Conservation (phyloP, 2,797 vertebrate species). For the Pitangus sulphuratus region DNA sequence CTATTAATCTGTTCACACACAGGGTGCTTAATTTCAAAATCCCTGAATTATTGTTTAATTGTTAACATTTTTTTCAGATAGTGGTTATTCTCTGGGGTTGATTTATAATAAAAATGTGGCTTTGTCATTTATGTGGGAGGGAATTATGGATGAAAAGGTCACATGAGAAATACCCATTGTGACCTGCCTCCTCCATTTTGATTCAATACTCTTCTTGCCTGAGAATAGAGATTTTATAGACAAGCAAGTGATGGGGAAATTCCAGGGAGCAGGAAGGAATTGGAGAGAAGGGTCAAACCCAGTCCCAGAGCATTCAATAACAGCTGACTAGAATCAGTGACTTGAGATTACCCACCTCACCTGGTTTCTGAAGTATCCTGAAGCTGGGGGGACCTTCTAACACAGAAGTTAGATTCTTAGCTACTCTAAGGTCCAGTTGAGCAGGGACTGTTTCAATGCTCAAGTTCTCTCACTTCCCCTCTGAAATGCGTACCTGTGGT, state of each 20-base stretch:
- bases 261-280: background rate
- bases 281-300: background rate
- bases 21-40: slow-evolving; percentile 55
- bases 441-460: background rate
- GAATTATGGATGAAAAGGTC: background rate
- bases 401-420: background rate
- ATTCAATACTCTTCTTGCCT: background rate
- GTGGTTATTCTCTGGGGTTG: background rate
- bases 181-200: background rate
- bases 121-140: slow-evolving; percentile 11
- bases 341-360: background rate
- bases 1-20: slow-evolving; percentile 61
- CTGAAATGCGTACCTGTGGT: background rate
- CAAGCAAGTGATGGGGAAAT: background rate
- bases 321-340: background rate
- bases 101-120: background rate
- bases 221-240: background rate
- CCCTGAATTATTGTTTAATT: slow-evolving; percentile 61
- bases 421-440: background rate
- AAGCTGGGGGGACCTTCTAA: accelerated
- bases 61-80: slow-evolving; percentile 56
- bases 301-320: background rate
- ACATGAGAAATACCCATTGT: background rate
- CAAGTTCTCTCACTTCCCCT: background rate
- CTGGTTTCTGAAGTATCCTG: background rate